Conservation (phyloP, 2,797 vertebrate species). For the Eospalax fontanierii region DNA sequence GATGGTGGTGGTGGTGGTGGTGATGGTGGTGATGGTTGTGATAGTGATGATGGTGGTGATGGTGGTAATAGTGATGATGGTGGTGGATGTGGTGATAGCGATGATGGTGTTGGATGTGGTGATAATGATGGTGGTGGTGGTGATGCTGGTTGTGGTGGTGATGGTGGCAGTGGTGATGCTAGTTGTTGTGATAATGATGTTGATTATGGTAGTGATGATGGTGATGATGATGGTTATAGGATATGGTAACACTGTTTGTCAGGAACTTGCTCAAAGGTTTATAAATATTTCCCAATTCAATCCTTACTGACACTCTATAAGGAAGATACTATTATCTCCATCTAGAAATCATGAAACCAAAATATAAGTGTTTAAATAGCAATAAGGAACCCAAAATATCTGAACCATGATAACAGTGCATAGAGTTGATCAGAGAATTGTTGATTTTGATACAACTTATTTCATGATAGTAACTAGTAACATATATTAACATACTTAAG, state of each 20-base stretch:
- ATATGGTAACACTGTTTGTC: neutral
- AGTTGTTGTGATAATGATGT: too few species aligned
- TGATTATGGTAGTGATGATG: neutral
- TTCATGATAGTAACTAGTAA: neutral
- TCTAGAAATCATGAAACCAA: neutral
- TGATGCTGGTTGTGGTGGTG: neutral
- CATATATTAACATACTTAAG: neutral
- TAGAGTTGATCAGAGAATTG: neutral
- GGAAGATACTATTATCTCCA: neutral
- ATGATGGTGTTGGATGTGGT: too few species aligned
- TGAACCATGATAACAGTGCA: neutral
- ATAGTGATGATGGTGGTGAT: too few species aligned
- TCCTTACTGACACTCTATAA: neutral
- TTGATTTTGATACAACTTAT: neutral
- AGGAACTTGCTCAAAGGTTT: neutral
- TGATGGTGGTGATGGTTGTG: too few species aligned
- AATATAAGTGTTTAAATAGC: neutral
- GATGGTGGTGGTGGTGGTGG: neutral
- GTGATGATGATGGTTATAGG: too few species aligned
- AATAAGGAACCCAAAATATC: neutral
- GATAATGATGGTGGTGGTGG: neutral
- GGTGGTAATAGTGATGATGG: neutral
- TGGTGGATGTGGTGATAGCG: too few species aligned
- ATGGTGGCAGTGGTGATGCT: neutral
- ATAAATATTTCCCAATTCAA: neutral